Evolutionary conservation across 1,140 invertebrate species (phyloP).

Genomic region (Drosophila azteca): DNA sequence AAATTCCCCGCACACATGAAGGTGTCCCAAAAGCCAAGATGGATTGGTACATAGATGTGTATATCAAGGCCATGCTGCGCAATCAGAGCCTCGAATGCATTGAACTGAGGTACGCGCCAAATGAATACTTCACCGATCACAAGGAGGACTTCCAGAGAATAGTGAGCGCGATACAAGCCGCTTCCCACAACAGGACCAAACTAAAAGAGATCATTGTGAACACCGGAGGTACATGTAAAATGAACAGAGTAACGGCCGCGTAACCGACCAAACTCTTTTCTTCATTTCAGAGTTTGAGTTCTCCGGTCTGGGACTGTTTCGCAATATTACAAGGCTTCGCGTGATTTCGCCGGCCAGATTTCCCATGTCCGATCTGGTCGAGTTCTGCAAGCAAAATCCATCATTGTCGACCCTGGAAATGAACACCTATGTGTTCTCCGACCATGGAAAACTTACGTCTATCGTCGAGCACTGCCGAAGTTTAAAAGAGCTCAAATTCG

Average conservation of each 20-base stretch:
- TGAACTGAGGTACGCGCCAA: not conserved
- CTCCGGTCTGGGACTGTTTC: not conserved
- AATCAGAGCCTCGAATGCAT: not conserved
- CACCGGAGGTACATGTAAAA: not conserved
- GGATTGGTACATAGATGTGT: slow-evolving; percentile 1
- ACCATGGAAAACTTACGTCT: slow-evolving; percentile 10
- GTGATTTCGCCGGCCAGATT: slow-evolving; percentile 13
- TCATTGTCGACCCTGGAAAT: slow-evolving; percentile 9
- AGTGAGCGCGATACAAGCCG: not conserved
- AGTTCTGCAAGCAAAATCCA: slow-evolving; percentile 17
- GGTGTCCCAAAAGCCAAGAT: not conserved
- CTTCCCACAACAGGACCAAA: not conserved
- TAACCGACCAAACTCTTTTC: not conserved
- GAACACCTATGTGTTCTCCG: slow-evolving; percentile 5
- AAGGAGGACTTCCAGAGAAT: slow-evolving; percentile 14
- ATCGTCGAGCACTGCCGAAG: slow-evolving; percentile 27
- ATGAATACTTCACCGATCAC: not conserved
- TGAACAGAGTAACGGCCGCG: too few species aligned
- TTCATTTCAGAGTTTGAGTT: slow-evolving; percentile 8
- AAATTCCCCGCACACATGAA: not conserved
- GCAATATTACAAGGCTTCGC: slow-evolving; percentile 9
- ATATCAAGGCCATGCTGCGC: slow-evolving; percentile 1
- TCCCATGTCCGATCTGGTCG: slow-evolving; percentile 10
- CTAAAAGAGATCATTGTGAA: slow-evolving; percentile 13
- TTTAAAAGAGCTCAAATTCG: slow-evolving; percentile 22